These are phyloP conservation scores for Emberiza fucata DNA, from an alignment of 2,113 vertebrate species.

Conservation along the genomic window DNA sequence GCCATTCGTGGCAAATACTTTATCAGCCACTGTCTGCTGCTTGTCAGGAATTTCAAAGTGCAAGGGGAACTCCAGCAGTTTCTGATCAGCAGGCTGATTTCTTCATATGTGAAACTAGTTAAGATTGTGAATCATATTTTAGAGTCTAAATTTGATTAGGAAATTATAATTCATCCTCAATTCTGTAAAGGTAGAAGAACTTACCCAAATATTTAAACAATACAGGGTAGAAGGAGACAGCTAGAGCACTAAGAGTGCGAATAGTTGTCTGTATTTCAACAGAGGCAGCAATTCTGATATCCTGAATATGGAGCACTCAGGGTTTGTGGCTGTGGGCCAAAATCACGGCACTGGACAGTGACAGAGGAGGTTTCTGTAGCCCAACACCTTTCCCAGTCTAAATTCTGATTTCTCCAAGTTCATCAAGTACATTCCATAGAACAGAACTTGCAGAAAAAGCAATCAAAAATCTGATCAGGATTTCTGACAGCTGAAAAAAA, in stretches of 20 bases:
- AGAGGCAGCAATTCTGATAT: background rate
- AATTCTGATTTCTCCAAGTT: background rate
- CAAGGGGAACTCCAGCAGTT: background rate
- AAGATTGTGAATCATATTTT: background rate
- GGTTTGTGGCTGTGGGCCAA: background rate
- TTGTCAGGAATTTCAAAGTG: background rate
- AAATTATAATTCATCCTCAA: background rate
- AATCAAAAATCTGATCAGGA: background rate
- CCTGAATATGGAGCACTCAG: background rate
- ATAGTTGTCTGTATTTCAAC: background rate
- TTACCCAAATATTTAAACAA: background rate
- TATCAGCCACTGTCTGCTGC: background rate
- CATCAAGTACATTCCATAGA: accelerated
- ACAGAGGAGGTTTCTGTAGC: background rate
- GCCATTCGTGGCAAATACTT: background rate
- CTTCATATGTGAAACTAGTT: background rate
- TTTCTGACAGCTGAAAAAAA: background rate
- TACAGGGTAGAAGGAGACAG: background rate
- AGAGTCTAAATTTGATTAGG: background rate
- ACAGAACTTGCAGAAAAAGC: background rate
- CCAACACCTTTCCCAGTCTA: background rate
- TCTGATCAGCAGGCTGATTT: background rate
- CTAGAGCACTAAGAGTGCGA: background rate
- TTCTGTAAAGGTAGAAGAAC: background rate
- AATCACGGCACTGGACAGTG: background rate